A percentile compares a stretch with the other conserved stretches of the same genome.
These are phyloP conservation scores for Pseudomyrmex pallidus DNA, from an alignment of 1,140 invertebrate species.

Conservation along the genomic window DNA sequence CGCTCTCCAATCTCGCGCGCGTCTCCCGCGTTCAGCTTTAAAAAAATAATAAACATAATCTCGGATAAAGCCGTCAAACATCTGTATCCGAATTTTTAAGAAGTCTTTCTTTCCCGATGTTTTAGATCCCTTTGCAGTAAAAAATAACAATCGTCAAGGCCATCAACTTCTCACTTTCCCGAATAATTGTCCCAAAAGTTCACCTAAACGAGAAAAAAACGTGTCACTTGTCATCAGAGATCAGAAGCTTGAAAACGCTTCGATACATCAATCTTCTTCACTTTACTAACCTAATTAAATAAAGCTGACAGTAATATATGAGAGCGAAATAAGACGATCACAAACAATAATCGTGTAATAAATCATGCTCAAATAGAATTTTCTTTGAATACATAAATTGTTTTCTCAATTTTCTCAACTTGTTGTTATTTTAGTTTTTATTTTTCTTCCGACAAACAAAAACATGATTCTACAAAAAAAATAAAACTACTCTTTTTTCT, in stretches of 20 bases:
- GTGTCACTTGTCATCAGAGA: neutral
- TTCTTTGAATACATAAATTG: neutral
- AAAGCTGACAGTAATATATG: neutral
- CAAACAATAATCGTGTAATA: neutral
- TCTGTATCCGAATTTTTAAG: slow-evolving; percentile 58
- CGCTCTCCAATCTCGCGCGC: neutral
- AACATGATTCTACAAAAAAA: neutral
- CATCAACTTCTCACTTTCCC: slow-evolving; percentile 57
- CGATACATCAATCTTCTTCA: neutral
- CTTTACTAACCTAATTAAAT: neutral
- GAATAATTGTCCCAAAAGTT: slow-evolving; percentile 51
- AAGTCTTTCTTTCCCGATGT: slow-evolving; percentile 35
- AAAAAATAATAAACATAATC: slow-evolving; percentile 66
- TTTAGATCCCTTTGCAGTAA: slow-evolving; percentile 34
- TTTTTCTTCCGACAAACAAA: neutral
- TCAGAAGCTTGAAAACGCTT: neutral
- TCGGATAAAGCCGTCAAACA: slow-evolving; percentile 58
- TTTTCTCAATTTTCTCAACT: neutral
- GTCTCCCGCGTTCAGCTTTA: neutral
- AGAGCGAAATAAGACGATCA: neutral
- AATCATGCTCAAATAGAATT: neutral
- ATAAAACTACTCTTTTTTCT: neutral
- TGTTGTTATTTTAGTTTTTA: neutral
- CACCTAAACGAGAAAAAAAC: slow-evolving; percentile 16
- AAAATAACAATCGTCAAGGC: slow-evolving; percentile 68